Base-by-base conservation (phyloP, 2,113 vertebrate genomes). In the Nothocercus nigrocapillus region DNA sequence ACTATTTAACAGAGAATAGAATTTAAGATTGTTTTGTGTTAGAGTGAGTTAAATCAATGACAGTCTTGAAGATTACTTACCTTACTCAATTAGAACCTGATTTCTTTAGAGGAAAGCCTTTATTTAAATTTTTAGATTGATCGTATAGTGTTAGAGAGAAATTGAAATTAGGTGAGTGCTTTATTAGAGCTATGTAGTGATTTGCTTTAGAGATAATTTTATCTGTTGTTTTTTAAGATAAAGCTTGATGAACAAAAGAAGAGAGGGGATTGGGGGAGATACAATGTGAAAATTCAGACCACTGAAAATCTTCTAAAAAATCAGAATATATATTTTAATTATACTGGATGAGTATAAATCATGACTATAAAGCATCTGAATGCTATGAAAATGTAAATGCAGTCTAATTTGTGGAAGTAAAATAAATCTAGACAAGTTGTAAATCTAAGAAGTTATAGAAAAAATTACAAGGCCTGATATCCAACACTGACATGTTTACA, bases 321-420 rank as follows among this genome's bases (percentile, higher is more conserved):
- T 76, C 78, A 94, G 89, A 97, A 97, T 94, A 97, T 97, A 97
- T 96, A 96, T 96, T 96, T 97, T 96, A 96, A 95, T 96, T 97
- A 96, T 63, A 94, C 83, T 93, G 90, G 77, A 91, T 96, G 80
- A 92, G 83, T 95, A 74, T 96, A 97, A 98, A 97, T 98, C 96
- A 96, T 93, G 93, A 91, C 85, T 86, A 78, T 53, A 7, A 89
- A 96, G 81, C 94, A 97, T 87, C 88, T 96, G 95, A 95, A 97
- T 97, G 92, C 85, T 96, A 95, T 96, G 94, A 97, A 97, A 97
- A 97, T 96, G 94, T 97, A 98, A 97, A 96, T 97, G 88, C 49
- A 96, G 94, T 88, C 96, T 95, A 97, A 95, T 96, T 95, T 95
- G 68, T 92, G 68, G 73, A 92, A 94, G 94, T 72, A 88, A 83